Conservation (phyloP, 1,140 invertebrate genomes). For the Lutraria rhynchaena region DNA sequence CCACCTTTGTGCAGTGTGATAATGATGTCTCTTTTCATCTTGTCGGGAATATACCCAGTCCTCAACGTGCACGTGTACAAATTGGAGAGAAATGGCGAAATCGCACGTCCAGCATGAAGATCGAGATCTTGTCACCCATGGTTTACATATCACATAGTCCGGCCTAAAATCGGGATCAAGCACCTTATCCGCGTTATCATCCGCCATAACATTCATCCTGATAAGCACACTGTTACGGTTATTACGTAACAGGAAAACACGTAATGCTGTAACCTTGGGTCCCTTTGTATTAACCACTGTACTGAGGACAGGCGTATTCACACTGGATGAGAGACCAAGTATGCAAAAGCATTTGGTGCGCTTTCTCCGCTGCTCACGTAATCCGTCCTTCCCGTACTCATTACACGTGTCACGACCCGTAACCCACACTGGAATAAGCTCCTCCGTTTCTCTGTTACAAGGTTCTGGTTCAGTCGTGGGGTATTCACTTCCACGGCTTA, state of each 20-base stretch:
- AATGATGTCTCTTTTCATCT: too few species aligned
- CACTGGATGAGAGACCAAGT: neutral
- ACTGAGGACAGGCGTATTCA: neutral
- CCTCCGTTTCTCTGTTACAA: too few species aligned
- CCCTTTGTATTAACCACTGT: neutral
- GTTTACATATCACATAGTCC: neutral
- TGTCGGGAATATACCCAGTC: too few species aligned
- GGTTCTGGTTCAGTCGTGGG: too few species aligned
- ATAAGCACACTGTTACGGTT: neutral
- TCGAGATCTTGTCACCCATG: too few species aligned
- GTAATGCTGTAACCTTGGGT: neutral
- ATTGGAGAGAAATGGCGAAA: too few species aligned
- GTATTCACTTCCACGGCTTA: too few species aligned
- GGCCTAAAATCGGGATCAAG: neutral
- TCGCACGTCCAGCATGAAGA: too few species aligned
- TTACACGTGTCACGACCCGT: neutral
- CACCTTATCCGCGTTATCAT: neutral
- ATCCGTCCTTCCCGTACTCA: neutral
- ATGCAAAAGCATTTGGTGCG: neutral
- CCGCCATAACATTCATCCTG: neutral
- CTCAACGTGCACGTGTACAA: too few species aligned
- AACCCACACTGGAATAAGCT: neutral
- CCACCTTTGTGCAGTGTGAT: too few species aligned
- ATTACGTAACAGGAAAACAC: neutral
- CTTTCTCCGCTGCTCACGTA: neutral